Conservation (phyloP, 2,113 vertebrate species). For the Peromyscus leucopus region DNA sequence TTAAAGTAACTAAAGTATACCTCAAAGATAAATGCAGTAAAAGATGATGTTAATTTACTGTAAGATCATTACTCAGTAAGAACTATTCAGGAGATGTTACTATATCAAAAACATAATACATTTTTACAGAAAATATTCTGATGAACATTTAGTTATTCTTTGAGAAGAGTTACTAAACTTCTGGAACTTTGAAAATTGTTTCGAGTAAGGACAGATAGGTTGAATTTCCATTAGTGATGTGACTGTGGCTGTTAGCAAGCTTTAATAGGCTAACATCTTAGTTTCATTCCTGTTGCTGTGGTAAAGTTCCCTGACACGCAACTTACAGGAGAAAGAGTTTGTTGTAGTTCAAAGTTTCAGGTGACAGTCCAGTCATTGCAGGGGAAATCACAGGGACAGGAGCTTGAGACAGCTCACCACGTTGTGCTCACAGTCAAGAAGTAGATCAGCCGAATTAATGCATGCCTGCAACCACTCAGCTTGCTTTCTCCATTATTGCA, state of each 20-base stretch:
- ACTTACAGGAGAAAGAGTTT: neutral
- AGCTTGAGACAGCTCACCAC: neutral
- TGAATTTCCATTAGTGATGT: neutral
- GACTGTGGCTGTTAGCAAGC: neutral
- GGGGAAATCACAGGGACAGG: neutral
- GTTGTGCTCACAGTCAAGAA: no score
- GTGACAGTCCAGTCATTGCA: neutral
- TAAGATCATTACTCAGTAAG: neutral
- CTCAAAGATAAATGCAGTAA: neutral
- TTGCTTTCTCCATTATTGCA: neutral
- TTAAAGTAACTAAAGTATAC: neutral
- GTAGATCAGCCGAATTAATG: neutral
- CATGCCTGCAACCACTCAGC: no score
- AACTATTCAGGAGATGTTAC: neutral
- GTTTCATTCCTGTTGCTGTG: neutral
- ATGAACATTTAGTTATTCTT: neutral
- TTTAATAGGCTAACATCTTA: neutral
- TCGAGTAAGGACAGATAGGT: neutral
- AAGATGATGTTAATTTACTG: neutral
- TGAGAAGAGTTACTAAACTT: neutral
- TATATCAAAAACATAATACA: neutral
- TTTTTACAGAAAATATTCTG: neutral
- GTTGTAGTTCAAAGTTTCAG: neutral
- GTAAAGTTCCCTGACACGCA: neutral
- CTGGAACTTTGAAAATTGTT: neutral